Percentiles rank a stretch among this genome's conserved stretches.
Conservation (phyloP, 1,140 invertebrate species). For the Colletes gigas region DNA sequence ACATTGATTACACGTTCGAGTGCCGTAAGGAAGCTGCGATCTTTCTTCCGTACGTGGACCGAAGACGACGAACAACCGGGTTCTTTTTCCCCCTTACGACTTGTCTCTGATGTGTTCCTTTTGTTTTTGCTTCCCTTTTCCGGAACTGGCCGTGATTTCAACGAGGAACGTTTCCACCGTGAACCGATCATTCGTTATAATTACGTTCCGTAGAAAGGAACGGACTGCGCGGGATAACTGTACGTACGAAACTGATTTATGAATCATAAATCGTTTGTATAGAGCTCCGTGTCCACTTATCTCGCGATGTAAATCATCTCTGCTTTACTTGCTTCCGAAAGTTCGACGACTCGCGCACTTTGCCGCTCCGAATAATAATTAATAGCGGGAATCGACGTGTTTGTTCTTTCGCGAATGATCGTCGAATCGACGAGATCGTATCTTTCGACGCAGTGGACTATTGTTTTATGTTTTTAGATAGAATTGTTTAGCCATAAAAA, state of each 20-base stretch:
- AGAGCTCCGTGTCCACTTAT: neutral
- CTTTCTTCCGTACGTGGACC: neutral
- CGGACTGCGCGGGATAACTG: neutral
- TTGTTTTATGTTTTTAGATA: no score
- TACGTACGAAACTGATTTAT: neutral
- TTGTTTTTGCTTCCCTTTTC: no score
- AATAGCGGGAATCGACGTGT: no score
- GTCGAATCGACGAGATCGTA: no score
- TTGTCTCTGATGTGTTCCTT: neutral
- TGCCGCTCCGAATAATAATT: no score
- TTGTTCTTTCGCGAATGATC: no score
- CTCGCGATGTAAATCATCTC: neutral
- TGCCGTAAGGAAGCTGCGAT: neutral
- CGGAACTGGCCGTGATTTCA: neutral
- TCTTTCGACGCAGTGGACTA: no score
- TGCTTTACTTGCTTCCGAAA: neutral
- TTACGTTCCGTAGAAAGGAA: neutral
- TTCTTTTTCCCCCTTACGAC: neutral
- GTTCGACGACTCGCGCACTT: no score
- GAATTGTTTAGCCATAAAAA: no score
- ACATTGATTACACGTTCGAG: conserved; percentile 11
- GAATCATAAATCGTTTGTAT: neutral
- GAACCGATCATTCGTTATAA: neutral
- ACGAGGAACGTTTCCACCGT: neutral
- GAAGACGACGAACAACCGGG: neutral